Evolutionary conservation across 1,140 invertebrate species (phyloP).

Genomic region (Brachionus manjavacas): DNA sequence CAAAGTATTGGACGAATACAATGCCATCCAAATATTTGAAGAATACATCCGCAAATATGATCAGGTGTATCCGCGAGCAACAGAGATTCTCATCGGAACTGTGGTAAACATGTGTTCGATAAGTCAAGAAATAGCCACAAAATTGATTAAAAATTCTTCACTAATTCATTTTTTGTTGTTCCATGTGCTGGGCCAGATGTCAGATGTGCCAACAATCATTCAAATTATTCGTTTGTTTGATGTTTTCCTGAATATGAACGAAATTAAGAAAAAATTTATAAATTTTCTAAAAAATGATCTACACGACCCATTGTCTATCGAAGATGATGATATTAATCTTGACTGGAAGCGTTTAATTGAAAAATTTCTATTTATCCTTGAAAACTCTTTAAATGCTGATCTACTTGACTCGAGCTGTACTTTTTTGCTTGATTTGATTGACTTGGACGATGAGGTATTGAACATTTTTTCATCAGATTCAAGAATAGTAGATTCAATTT

Average conservation of each 20-base stretch:
- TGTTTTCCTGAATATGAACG: background rate
- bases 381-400: slow-evolving; percentile 27
- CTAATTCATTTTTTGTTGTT: background rate
- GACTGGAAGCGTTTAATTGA: slow-evolving; percentile 20
- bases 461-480: background rate
- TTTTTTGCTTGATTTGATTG: slow-evolving; percentile 31
- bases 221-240: slow-evolving; percentile 27
- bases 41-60: background rate
- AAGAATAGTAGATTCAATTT: background rate
- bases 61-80: background rate
- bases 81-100: slow-evolving; percentile 18
- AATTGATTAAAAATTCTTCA: background rate
- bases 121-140: background rate
- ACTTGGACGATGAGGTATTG: background rate
- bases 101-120: background rate
- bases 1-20: background rate
- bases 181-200: background rate
- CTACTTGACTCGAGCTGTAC: background rate
- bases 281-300: slow-evolving; percentile 29
- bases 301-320: background rate
- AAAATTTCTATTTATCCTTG: slow-evolving; percentile 24
- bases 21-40: slow-evolving; percentile 24
- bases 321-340: background rate
- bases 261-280: background rate
- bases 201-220: background rate